These are phyloP conservation scores for Hybos culiciformis DNA, from an alignment of 2,888 invertebrate genomes.

Conservation along the genomic window DNA sequence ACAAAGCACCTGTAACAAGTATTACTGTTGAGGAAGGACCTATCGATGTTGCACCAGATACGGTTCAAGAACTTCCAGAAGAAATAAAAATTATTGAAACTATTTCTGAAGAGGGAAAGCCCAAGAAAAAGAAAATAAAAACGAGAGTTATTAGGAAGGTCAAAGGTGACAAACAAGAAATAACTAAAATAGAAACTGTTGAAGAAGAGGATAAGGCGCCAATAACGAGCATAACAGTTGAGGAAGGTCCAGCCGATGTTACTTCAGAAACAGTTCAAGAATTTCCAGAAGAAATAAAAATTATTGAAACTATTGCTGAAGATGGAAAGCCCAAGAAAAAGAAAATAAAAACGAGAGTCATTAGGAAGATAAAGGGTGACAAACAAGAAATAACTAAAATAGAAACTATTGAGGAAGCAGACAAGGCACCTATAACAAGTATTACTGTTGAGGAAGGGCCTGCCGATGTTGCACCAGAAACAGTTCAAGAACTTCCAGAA, in stretches of 20 bases:
- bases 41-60: conserved; percentile 13
- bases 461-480: conserved; percentile 12
- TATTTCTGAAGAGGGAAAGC: conserved; percentile 17
- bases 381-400: conserved; percentile 34
- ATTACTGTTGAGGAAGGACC: conserved; percentile 13
- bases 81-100: conserved; percentile 16
- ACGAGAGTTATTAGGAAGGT: conserved; percentile 27
- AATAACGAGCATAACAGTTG: conserved; percentile 23
- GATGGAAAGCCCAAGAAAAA: conserved; percentile 23
- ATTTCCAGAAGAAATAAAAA: conserved; percentile 16
- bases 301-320: conserved; percentile 20
- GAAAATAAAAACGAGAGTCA: conserved; percentile 26
- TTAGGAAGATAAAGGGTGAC: conserved; percentile 29
- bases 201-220: conserved; percentile 28
- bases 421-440: conserved; percentile 29
- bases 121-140: conserved; percentile 23
- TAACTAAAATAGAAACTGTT: conserved; percentile 29
- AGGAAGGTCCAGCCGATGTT: conserved; percentile 16
- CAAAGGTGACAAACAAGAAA: conserved; percentile 21
- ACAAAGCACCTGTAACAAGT: conserved; percentile 20
- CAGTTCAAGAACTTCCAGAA: conserved; percentile 27
- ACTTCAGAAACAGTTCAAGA: conserved; percentile 14
- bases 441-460: conserved; percentile 19
- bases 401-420: conserved; percentile 32
- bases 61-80: conserved; percentile 12